Evolutionary conservation across 1,140 invertebrate species (phyloP), one percentile per base, ranked within the genome.

Genomic region (Choristoneura fumiferana): DNA sequence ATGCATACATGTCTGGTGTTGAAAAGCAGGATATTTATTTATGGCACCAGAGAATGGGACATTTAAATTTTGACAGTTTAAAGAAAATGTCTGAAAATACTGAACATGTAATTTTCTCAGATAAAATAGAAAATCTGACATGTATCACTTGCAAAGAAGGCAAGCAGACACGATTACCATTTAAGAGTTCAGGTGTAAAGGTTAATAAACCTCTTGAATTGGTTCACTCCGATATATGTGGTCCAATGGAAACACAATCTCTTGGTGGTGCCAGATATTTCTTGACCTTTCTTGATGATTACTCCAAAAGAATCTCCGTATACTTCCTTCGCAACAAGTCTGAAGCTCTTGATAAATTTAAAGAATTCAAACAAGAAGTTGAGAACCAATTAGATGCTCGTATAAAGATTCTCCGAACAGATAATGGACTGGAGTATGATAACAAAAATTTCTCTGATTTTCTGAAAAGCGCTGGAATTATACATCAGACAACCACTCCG

Each of bases 271-370:
- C 71, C 4, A 63, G 54, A 52, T 91, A 88, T 62, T 79, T 87
- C 18, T 9, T 87, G 1, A 80, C 87, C 0, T 81, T 90, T 39
- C 75, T 84, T 2, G 86, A 91, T 68, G 86, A 90, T 29, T 82
- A 56, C 39, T 73, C 75, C 5, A 70, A 78, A 54, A 85, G 80
- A 63, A 67, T 74, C 17, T 73, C 62, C 58, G 70, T 87, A 5
- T 74, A 82, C 54, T 70, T 90, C 40, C 56, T 91, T 4, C 73
- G n/a, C 22, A 69, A 70, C 3, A 91, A 90, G 69, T 64, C 49
- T 45, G 67, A 84, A 49, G 77, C 75, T 2, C 55, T 78, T 1
- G 40, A 73, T 39, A 71, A 73, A 62, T 80, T 85, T 18, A n/a
- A 67, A 53, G 58, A 83, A 17, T 81, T 78, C 55, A 67, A 62